phyloP scores from a whole-genome alignment of 2,797 vertebrate genomes.

The Oreortyx pictus region DNA sequence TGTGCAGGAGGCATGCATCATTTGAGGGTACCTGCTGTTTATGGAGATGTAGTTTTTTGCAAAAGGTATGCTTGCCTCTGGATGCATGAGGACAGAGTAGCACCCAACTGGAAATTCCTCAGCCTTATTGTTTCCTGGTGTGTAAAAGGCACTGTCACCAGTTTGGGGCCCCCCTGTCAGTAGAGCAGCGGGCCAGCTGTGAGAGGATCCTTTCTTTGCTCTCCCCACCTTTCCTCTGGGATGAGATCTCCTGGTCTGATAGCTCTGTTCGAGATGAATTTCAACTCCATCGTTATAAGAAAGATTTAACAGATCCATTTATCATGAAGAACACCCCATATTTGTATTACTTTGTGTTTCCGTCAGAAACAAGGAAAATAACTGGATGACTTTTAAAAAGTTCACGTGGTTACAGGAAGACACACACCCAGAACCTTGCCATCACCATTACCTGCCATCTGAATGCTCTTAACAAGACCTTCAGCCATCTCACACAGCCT shows the following conservation, averaged over 20 bases:
- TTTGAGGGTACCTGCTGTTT: neutral
- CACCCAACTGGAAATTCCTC: neutral
- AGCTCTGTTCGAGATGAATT: neutral
- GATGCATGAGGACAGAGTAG: neutral
- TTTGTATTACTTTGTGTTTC: neutral
- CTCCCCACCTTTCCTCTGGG: neutral
- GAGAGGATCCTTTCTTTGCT: neutral
- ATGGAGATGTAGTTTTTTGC: neutral
- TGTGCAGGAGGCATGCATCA: fast-evolving
- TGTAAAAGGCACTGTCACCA: neutral
- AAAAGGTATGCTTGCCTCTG: neutral
- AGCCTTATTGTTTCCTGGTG: neutral
- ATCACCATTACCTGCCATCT: neutral
- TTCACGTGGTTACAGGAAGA: neutral
- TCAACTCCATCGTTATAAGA: neutral
- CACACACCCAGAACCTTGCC: neutral
- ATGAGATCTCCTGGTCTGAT: neutral
- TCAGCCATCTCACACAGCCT: neutral
- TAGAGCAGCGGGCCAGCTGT: neutral
- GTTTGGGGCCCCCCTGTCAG: neutral
- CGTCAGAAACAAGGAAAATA: neutral
- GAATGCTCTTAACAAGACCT: neutral
- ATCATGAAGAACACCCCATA: neutral
- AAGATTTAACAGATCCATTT: neutral
- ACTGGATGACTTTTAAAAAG: neutral